Conservation (phyloP, 2,113 vertebrate genomes). For the Rana temporaria region DNA sequence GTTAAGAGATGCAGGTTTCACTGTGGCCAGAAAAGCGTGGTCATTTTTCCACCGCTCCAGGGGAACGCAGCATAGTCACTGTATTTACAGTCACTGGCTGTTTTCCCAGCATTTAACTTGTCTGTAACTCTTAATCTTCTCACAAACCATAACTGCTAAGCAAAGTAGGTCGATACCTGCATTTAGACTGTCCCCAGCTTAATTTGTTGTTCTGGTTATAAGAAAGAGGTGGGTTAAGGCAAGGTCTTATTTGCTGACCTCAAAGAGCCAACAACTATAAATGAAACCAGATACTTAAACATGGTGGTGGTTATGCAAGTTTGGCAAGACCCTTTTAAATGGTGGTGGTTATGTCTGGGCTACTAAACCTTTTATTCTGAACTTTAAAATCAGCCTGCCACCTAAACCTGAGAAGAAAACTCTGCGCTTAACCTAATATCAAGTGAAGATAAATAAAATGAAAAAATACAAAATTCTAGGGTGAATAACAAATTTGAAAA, state of each 20-base stretch:
- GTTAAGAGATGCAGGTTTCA: conserved; percentile 10
- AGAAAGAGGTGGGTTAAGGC: neutral
- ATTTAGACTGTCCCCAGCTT: conserved; percentile 25
- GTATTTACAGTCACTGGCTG: conserved; percentile 30
- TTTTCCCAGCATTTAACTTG: conserved; percentile 9
- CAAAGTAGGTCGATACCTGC: conserved; percentile 27
- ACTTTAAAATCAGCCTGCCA: neutral
- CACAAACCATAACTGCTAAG: conserved; percentile 31
- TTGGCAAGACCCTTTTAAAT: too few relatives aligned
- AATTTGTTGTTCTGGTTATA: conserved; percentile 18
- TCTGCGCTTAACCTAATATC: too few relatives aligned
- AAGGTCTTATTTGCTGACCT: conserved; percentile 1
- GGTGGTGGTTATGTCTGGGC: neutral
- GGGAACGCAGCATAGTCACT: neutral
- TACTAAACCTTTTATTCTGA: neutral
- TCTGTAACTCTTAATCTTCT: conserved; percentile 40
- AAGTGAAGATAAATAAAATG: too few relatives aligned
- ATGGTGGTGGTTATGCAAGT: neutral
- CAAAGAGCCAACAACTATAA: neutral
- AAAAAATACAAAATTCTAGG: too few relatives aligned
- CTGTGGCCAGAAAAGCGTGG: neutral
- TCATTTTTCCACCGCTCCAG: conserved; percentile 14
- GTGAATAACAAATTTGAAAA: too few relatives aligned
- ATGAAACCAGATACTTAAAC: neutral
- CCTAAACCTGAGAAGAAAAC: too few relatives aligned